These are phyloP conservation scores for Spinibarbus caldwelli DNA, from an alignment of 2,797 vertebrate genomes.

Conservation along the genomic window DNA sequence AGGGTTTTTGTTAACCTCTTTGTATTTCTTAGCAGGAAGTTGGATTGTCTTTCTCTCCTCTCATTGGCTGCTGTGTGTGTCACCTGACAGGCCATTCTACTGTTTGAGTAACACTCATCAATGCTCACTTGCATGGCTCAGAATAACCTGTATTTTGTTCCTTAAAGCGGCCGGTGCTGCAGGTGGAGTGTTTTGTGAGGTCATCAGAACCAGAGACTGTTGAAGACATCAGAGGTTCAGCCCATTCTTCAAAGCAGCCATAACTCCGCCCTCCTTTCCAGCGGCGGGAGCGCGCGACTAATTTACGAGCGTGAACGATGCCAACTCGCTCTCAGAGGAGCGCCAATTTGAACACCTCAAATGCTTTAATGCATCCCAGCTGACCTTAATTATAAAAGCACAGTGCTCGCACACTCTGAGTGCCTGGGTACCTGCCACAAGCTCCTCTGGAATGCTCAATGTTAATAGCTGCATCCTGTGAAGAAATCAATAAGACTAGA, in stretches of 20 bases:
- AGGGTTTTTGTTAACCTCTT: neutral
- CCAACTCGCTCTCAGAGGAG: conserved; percentile 82
- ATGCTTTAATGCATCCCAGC: conserved; percentile 86
- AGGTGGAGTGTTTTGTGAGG: conserved; percentile 10
- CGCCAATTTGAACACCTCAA: conserved; percentile 84
- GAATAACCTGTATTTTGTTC: conserved; percentile 33
- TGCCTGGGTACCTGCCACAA: conserved; percentile 77
- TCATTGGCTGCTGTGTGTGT: conserved; percentile 57
- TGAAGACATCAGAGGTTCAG: conserved; percentile 58
- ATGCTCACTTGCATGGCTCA: too few species aligned
- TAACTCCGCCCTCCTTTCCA: conserved; percentile 33
- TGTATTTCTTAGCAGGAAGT: conserved; percentile 5
- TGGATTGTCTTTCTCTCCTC: conserved; percentile 42
- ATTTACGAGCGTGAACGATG: conserved; percentile 81
- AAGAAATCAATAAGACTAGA: conserved; percentile 85
- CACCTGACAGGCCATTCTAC: conserved; percentile 67
- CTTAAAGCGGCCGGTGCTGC: neutral
- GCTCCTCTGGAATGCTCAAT: conserved; percentile 76
- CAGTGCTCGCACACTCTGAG: conserved; percentile 70
- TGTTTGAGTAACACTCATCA: conserved; percentile 3
- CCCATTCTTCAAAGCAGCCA: conserved; percentile 32
- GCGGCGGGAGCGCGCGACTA: too few species aligned
- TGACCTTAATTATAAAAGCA: conserved; percentile 88
- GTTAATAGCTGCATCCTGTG: conserved; percentile 84
- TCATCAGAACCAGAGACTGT: too few species aligned